These are phyloP conservation scores for Tricholaema leucomelas DNA, from an alignment of 2,113 vertebrate species.

Conservation along the genomic window DNA sequence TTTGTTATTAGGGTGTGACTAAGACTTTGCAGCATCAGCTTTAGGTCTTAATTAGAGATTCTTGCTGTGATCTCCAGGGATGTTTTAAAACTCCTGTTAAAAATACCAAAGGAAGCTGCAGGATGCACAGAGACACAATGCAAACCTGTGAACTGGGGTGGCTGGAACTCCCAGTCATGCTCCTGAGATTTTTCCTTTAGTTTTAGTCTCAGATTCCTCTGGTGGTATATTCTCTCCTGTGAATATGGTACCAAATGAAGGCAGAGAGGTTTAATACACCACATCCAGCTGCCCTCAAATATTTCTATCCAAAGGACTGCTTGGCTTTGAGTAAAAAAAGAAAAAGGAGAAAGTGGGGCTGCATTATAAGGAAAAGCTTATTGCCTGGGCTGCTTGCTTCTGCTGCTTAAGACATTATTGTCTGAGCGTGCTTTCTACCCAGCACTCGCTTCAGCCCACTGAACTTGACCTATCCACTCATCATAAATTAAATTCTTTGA, in stretches of 20 bases:
- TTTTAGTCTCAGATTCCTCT: background rate
- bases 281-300: background rate
- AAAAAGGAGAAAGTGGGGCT: background rate
- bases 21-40: constrained; percentile 47
- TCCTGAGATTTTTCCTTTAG: background rate
- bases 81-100: background rate
- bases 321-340: background rate
- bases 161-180: background rate
- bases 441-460: constrained; percentile 40
- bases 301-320: background rate
- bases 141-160: background rate
- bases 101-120: background rate
- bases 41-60: constrained; percentile 42
- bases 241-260: background rate
- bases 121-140: background rate
- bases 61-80: background rate
- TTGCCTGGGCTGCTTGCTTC: background rate
- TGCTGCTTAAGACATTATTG: constrained; percentile 41
- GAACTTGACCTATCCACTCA: constrained; percentile 58
- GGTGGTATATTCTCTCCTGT: background rate
- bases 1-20: constrained; percentile 61
- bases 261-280: background rate
- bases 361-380: background rate
- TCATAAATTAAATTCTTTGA: constrained; percentile 77
- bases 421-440: background rate